phyloP scores from a whole-genome alignment of 2,113 vertebrate species.

The Alectura lathami region DNA sequence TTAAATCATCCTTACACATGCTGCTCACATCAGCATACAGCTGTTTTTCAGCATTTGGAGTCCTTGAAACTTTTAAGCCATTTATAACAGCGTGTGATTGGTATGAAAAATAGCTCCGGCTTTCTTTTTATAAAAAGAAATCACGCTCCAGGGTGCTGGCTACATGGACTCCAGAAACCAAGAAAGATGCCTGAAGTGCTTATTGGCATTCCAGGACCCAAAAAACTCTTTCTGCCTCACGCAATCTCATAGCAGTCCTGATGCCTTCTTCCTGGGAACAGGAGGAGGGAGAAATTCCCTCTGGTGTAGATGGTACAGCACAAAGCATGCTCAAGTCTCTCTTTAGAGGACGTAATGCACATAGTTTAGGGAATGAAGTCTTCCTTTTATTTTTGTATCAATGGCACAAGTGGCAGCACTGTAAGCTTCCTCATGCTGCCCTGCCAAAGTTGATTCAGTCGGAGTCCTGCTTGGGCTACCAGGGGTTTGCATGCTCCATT shows the following conservation, averaged over 20 bases:
- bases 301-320: background rate
- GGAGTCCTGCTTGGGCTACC: background rate
- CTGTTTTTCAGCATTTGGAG: conserved; percentile 71
- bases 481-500: background rate
- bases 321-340: background rate
- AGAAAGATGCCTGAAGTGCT: conserved; percentile 53
- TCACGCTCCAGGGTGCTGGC: conserved; percentile 49
- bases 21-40: conserved; percentile 73
- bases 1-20: conserved; percentile 72
- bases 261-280: conserved; percentile 44
- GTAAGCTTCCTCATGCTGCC: background rate
- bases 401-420: background rate
- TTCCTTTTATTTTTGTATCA: conserved; percentile 15
- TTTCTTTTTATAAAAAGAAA: conserved; percentile 63
- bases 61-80: conserved; percentile 52
- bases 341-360: background rate
- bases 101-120: conserved; percentile 67
- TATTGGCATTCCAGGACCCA: conserved; percentile 36
- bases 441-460: background rate
- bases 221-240: conserved; percentile 18
- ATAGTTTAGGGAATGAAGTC: background rate
- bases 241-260: background rate
- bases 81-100: conserved; percentile 61
- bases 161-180: conserved; percentile 65
- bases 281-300: background rate